These are phyloP conservation scores for Maniola jurtina DNA, from an alignment of 1,140 invertebrate species.

Conservation along the genomic window DNA sequence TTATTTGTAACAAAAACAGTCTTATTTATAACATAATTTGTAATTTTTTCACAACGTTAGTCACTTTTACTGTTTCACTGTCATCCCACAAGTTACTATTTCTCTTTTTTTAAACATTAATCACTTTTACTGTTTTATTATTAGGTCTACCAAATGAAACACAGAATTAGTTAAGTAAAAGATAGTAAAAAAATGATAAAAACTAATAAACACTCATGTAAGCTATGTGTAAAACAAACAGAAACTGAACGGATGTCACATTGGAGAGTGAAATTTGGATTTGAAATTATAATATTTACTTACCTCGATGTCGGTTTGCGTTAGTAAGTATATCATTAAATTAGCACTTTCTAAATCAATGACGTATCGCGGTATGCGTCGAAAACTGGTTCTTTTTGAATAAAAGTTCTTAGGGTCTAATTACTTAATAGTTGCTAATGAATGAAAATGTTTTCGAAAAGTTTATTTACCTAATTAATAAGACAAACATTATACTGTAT, in stretches of 20 bases:
- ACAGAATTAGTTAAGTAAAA: neutral
- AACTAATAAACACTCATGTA: neutral
- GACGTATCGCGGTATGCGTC: neutral
- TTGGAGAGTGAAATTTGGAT: constrained; percentile 13
- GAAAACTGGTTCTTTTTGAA: neutral
- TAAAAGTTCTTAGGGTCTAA: neutral
- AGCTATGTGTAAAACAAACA: constrained; percentile 1
- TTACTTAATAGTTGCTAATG: neutral
- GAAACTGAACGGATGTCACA: neutral
- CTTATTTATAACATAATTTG: too few species aligned
- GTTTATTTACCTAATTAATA: too few species aligned
- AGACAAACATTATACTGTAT: too few species aligned
- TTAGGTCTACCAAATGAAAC: too few species aligned
- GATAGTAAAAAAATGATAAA: neutral
- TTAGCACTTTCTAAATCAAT: constrained; percentile 10
- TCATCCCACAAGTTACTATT: too few species aligned
- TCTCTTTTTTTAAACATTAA: too few species aligned
- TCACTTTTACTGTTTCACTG: neutral
- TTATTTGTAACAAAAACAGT: too few species aligned
- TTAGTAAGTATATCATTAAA: neutral
- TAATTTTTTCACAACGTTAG: too few species aligned
- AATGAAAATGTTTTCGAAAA: neutral
- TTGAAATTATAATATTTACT: constrained; percentile 16
- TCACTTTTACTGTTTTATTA: too few species aligned
- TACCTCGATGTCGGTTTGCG: neutral